These are phyloP conservation scores for Catonia carolina DNA, from an alignment of 2,888 invertebrate species.

Conservation along the genomic window DNA sequence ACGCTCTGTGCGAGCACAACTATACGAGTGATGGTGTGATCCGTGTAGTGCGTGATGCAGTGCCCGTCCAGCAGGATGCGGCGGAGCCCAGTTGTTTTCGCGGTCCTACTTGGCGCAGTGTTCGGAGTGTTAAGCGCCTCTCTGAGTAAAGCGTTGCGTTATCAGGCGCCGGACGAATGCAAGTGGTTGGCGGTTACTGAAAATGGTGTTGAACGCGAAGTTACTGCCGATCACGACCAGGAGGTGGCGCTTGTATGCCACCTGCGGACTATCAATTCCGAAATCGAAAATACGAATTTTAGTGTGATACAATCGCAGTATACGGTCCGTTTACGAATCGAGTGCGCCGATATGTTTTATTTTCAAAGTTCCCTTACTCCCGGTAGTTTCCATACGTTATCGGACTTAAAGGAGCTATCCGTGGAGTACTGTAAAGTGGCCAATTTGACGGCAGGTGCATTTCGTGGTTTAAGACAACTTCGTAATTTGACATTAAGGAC, in stretches of 20 bases:
- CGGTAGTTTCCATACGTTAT: slow-evolving; percentile 67
- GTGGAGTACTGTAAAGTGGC: slow-evolving; percentile 79
- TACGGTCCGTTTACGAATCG: slow-evolving; percentile 65
- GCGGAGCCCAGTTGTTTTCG: slow-evolving; percentile 47
- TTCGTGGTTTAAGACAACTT: slow-evolving; percentile 68
- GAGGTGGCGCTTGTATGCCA: slow-evolving; percentile 67
- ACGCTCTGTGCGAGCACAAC: slow-evolving; percentile 1
- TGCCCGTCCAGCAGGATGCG: slow-evolving; percentile 1
- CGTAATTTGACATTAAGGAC: slow-evolving; percentile 73
- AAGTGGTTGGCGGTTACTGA: slow-evolving; percentile 61
- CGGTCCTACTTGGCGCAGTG: slow-evolving; percentile 52
- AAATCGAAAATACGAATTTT: slow-evolving; percentile 73
- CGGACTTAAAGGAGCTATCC: slow-evolving; percentile 67
- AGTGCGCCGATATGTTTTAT: slow-evolving; percentile 73
- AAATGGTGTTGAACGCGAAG: slow-evolving; percentile 49
- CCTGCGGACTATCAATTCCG: slow-evolving; percentile 70
- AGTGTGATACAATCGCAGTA: slow-evolving; percentile 77
- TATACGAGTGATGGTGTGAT: slow-evolving; percentile 8
- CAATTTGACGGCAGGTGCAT: slow-evolving; percentile 74
- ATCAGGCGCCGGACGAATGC: slow-evolving; percentile 76
- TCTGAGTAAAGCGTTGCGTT: slow-evolving; percentile 54
- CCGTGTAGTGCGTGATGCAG: background rate
- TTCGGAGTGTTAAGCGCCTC: slow-evolving; percentile 52
- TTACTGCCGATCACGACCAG: slow-evolving; percentile 39
- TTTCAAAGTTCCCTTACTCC: slow-evolving; percentile 72